These are phyloP conservation scores for Phylloscopus collybita DNA, from an alignment of 2,797 vertebrate species.

Conservation along the genomic window DNA sequence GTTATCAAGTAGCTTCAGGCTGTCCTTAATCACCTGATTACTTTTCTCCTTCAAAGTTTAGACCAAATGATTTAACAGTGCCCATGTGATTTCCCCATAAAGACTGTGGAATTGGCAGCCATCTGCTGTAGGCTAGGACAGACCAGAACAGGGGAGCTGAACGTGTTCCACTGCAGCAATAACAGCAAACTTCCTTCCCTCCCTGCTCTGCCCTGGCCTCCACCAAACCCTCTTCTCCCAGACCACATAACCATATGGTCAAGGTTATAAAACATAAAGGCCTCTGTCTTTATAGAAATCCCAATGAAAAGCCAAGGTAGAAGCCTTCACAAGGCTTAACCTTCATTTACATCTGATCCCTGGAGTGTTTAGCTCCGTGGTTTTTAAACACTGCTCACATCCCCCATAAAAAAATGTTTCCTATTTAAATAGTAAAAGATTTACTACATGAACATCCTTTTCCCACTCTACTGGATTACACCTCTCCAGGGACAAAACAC, in stretches of 20 bases:
- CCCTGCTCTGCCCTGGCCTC: background rate
- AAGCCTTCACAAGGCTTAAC: slow-evolving; percentile 12
- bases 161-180: slow-evolving; percentile 43
- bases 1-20: slow-evolving; percentile 64
- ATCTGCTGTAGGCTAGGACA: slow-evolving; percentile 58
- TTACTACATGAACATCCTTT: slow-evolving; percentile 1
- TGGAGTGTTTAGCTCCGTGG: slow-evolving; percentile 20
- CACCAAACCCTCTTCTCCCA: background rate
- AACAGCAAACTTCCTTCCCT: slow-evolving; percentile 40
- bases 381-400: slow-evolving; percentile 25
- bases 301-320: slow-evolving; percentile 60
- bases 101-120: slow-evolving; percentile 52
- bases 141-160: slow-evolving; percentile 57
- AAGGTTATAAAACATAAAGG: slow-evolving; percentile 73
- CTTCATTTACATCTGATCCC: slow-evolving; percentile 22
- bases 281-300: slow-evolving; percentile 13
- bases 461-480: background rate
- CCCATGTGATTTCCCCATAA: slow-evolving; percentile 55
- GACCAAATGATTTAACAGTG: slow-evolving; percentile 73
- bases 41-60: slow-evolving; percentile 70
- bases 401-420: slow-evolving; percentile 20
- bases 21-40: slow-evolving; percentile 69
- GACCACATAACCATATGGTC: slow-evolving; percentile 59
- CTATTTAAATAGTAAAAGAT: slow-evolving; percentile 44
- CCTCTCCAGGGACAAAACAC: background rate